phyloP scores from a whole-genome alignment of 2,888 invertebrate genomes.

The Morinoia aosen region DNA sequence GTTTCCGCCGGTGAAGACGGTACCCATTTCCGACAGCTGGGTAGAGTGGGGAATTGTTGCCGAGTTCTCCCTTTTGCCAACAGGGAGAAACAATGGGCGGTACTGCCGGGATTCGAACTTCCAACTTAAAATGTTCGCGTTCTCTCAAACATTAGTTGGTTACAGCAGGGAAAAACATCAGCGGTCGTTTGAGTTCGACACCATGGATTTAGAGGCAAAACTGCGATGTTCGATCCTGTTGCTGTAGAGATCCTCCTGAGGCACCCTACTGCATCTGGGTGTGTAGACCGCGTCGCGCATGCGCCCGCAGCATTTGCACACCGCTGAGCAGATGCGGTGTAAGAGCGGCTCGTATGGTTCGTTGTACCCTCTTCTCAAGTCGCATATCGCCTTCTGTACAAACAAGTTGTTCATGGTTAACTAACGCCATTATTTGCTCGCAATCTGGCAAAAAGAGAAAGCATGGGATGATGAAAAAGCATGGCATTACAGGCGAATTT shows the following conservation, averaged over 20 bases:
- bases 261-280: background rate
- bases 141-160: background rate
- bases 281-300: background rate
- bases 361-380: conserved; percentile 22
- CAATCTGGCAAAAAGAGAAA: too few relatives aligned
- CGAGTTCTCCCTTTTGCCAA: background rate
- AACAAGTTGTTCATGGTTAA: background rate
- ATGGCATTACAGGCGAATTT: background rate
- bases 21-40: background rate
- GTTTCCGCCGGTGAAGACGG: background rate
- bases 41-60: background rate
- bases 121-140: background rate
- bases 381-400: background rate
- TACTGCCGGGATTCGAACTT: background rate
- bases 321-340: background rate
- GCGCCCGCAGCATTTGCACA: background rate
- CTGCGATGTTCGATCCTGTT: background rate
- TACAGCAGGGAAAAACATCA: background rate
- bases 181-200: background rate
- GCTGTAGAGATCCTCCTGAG: background rate
- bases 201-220: background rate
- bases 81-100: background rate
- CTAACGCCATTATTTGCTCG: background rate
- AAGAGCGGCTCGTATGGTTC: background rate
- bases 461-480: background rate